phyloP scores from a whole-genome alignment of 2,113 vertebrate species.

The Corythoichthys intestinalis region DNA sequence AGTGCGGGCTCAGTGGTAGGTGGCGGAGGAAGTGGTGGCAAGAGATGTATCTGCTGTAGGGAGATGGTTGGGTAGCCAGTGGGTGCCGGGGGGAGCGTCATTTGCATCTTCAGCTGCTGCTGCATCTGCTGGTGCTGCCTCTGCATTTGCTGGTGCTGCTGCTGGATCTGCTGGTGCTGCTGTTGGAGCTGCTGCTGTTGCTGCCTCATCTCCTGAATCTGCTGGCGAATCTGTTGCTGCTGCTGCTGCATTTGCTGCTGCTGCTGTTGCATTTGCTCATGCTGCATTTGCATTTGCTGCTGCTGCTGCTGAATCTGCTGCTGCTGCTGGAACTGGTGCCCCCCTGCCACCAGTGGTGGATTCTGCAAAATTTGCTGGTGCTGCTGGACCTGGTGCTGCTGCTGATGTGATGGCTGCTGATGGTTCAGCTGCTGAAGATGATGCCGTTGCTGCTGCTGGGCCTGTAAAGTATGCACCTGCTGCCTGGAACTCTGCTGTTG shows the following conservation, averaged over 20 bases:
- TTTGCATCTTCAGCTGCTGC: constrained; percentile 77
- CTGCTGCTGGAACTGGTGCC: constrained; percentile 59
- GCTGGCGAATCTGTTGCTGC: constrained; percentile 74
- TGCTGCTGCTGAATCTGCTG: constrained; percentile 74
- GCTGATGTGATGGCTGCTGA: constrained; percentile 45
- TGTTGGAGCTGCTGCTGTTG: constrained; percentile 77
- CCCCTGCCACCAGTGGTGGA: constrained; percentile 37
- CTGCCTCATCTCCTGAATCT: constrained; percentile 75
- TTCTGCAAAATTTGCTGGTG: constrained; percentile 56
- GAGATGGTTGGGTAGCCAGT: constrained; percentile 67
- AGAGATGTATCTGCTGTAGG: constrained; percentile 73
- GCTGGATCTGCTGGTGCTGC: constrained; percentile 77
- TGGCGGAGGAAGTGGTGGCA: constrained; percentile 71
- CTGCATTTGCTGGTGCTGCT: constrained; percentile 78
- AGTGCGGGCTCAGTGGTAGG: constrained; percentile 66
- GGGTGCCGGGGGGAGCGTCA: constrained; percentile 69
- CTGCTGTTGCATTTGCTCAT: constrained; percentile 73
- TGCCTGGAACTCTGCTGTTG: constrained; percentile 56
- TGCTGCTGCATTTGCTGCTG: constrained; percentile 76
- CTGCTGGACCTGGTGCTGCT: constrained; percentile 58
- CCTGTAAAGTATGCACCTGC: constrained; percentile 46
- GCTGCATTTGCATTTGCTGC: constrained; percentile 72
- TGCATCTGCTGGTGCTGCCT: constrained; percentile 78
- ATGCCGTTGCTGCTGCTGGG: constrained; percentile 42
- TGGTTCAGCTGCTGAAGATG: constrained; percentile 34